A percentile compares a stretch with the other conserved stretches of the same genome.
These are phyloP conservation scores for Calliphora vomitoria DNA, from an alignment of 2,888 invertebrate genomes.

Conservation along the genomic window DNA sequence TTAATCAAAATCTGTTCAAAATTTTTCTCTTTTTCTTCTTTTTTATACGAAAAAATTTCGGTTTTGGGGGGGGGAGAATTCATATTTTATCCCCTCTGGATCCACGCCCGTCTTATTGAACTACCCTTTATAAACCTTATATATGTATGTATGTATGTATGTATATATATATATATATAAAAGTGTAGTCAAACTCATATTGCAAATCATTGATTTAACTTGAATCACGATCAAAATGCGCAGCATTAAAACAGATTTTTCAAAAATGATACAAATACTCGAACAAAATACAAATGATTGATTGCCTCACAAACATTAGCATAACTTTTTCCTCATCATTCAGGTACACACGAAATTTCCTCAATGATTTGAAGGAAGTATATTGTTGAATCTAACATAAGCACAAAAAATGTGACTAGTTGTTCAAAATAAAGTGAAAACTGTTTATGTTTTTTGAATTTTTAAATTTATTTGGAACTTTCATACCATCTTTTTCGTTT, in stretches of 20 bases:
- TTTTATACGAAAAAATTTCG: too few species aligned
- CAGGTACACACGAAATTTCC: not conserved
- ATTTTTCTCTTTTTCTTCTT: too few species aligned
- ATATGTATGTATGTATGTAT: too few species aligned
- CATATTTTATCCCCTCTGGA: too few species aligned
- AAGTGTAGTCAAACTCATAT: not conserved
- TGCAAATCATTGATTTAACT: slow-evolving; percentile 1
- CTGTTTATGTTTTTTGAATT: not conserved
- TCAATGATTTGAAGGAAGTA: not conserved
- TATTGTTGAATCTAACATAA: not conserved
- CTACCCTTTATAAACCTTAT: too few species aligned
- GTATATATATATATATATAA: too few species aligned
- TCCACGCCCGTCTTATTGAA: too few species aligned
- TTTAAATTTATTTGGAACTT: not conserved
- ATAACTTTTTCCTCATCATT: not conserved
- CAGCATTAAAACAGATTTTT: not conserved
- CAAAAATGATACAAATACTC: not conserved
- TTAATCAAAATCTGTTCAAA: too few species aligned
- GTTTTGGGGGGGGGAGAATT: too few species aligned
- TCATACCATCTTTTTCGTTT: not conserved
- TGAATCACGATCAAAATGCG: not conserved
- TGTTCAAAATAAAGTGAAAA: not conserved
- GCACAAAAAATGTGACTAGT: too few species aligned
- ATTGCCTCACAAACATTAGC: not conserved
- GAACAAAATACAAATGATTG: not conserved